phyloP scores from a whole-genome alignment of 2,888 invertebrate species.

The Tipula vernalis region DNA sequence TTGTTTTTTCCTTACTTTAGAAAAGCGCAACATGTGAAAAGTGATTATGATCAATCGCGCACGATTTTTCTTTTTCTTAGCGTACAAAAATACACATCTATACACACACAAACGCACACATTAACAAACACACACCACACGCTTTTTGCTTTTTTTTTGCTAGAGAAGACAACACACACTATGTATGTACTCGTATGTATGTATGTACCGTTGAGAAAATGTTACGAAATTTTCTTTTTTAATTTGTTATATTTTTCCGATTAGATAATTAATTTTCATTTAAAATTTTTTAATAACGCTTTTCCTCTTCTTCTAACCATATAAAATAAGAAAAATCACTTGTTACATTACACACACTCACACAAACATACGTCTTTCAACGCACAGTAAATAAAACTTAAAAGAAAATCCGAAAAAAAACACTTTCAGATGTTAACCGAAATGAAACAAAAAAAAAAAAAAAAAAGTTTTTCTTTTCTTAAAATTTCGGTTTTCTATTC shows the following conservation, averaged over 20 bases:
- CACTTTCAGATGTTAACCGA: not conserved
- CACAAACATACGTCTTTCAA: not conserved
- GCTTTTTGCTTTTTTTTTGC: not conserved
- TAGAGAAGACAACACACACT: not conserved
- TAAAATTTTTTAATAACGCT: not conserved
- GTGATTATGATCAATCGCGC: not conserved
- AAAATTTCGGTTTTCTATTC: not conserved
- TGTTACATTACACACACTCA: not conserved
- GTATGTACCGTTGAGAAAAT: not conserved
- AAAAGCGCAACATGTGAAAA: conserved; percentile 8
- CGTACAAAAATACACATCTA: not conserved
- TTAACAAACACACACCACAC: not conserved
- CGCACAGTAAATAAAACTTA: not conserved
- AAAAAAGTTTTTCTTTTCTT: not conserved
- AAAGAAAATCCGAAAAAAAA: not conserved
- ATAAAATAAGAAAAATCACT: not conserved
- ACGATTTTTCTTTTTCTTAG: not conserved
- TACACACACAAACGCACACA: not conserved
- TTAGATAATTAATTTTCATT: not conserved
- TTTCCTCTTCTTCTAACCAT: not conserved
- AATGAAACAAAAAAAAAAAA: not conserved
- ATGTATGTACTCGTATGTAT: not conserved
- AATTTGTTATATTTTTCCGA: not conserved
- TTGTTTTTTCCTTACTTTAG: not conserved
- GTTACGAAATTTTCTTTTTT: not conserved